These are phyloP conservation scores for Podiceps cristatus DNA, from an alignment of 2,113 vertebrate species.

Conservation along the genomic window DNA sequence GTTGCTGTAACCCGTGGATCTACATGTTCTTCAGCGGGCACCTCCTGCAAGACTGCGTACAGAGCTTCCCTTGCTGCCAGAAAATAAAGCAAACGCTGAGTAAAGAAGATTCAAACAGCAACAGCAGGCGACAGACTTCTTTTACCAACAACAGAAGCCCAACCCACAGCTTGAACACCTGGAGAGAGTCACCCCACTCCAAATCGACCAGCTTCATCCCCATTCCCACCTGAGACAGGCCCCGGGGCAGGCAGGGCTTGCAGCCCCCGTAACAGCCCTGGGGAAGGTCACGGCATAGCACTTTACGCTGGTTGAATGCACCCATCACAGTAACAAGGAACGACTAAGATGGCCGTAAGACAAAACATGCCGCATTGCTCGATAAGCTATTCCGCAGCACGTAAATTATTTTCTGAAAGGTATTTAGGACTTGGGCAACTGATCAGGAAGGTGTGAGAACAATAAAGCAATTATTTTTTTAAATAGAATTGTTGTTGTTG, in stretches of 20 bases:
- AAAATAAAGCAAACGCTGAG: slow-evolving; percentile 75
- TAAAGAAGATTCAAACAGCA: slow-evolving; percentile 92
- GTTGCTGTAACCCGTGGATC: slow-evolving; percentile 98
- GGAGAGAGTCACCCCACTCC: slow-evolving; percentile 82
- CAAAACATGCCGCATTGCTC: not conserved
- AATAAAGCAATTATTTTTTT: slow-evolving; percentile 53
- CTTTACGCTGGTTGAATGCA: not conserved
- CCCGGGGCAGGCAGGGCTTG: not conserved
- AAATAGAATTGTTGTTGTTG: not conserved
- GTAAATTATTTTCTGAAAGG: slow-evolving; percentile 30
- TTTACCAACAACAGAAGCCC: slow-evolving; percentile 88
- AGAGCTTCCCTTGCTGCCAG: slow-evolving; percentile 84
- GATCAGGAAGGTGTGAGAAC: not conserved
- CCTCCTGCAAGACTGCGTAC: slow-evolving; percentile 90
- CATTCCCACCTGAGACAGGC: slow-evolving; percentile 73
- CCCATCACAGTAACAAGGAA: not conserved
- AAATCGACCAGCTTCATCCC: slow-evolving; percentile 77
- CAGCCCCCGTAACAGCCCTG: not conserved
- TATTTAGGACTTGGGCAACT: slow-evolving; percentile 3
- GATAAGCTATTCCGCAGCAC: not conserved
- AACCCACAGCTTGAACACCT: slow-evolving; percentile 81
- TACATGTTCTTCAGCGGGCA: slow-evolving; percentile 99
- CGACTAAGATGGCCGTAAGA: not conserved
- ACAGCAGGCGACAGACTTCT: slow-evolving; percentile 85
- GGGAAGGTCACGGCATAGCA: not conserved